Base-by-base conservation (phyloP, 2,888 invertebrate genomes). In the Lycocerus yunnanus region DNA sequence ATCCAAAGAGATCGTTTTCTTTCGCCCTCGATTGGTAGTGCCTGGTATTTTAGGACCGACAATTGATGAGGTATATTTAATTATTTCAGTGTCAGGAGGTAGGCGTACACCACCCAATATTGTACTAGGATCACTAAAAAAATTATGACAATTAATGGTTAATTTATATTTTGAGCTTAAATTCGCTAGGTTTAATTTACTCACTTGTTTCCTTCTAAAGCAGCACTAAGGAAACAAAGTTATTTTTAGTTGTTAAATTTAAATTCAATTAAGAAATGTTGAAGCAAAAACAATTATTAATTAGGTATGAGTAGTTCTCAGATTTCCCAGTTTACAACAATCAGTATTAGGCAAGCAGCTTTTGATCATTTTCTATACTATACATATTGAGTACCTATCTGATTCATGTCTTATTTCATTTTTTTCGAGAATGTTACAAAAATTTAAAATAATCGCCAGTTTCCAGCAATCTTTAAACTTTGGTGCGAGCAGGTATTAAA, bases 31-130 rank as follows among this genome's bases (percentile, higher is more conserved):
- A 83, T 94, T 95, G 80, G 95, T 95, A 77, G 93, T 93, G 76
- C 95, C 95, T 13, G 94, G 93, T 79, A 94, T 91, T 90, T 95
- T 95, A 73, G 95, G 95, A 75, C 95, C 95, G 80, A 94, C 93
- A 83, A 95, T 91, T 75, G 95, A 95, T 80, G 95, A 95, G 79
- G 95, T 95, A 86, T 95, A 95, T 87, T 95, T 95, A 85, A 96
- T 95, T 79, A 95, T 95, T 88, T 96, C 95, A 65, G 95, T 96
- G 85, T 95, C 95, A 58, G 95, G 95, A 78, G 95, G 95, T 82
- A 96, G 88, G 77, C 95, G 91, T 67, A 95, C 95, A 58, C 93
- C 94, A 76, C 95, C 95, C 84, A 95, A 88, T 85, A 95, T 92
- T 83, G 95, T 94, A 80, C 94, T 92, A 76, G 94, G 93, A 88